A percentile compares a stretch with the other conserved stretches of the same genome.
Conservation (phyloP, 2,113 vertebrate genomes). For the Anas platyrhynchos region DNA sequence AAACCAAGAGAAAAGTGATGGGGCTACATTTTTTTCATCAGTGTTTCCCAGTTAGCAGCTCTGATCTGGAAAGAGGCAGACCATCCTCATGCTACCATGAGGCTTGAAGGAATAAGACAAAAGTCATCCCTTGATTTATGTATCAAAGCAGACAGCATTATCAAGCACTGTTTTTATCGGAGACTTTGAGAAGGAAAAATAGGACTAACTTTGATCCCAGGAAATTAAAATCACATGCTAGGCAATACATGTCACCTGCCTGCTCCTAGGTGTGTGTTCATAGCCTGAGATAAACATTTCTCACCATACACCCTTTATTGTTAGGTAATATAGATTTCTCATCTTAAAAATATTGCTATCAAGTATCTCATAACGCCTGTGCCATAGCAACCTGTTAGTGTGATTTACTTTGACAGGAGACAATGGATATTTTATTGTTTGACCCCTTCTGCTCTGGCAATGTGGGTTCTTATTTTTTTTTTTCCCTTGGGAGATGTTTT, state of each 20-base stretch:
- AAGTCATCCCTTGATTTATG: not conserved
- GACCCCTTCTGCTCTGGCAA: constrained; percentile 52
- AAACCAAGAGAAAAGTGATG: fast-evolving
- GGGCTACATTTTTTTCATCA: fast-evolving
- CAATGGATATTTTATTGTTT: constrained; percentile 69
- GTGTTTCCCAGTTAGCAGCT: not conserved
- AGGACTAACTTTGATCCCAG: not conserved
- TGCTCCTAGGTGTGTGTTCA: not conserved
- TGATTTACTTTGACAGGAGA: constrained; percentile 69
- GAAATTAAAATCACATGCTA: constrained; percentile 56
- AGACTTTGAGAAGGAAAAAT: not conserved
- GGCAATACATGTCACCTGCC: not conserved
- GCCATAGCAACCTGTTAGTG: constrained; percentile 57
- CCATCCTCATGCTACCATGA: not conserved
- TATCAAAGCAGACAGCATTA: constrained; percentile 39
- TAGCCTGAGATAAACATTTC: constrained; percentile 51
- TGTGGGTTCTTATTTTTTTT: not conserved
- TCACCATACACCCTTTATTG: constrained; percentile 20
- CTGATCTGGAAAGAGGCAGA: not conserved
- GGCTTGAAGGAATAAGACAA: not conserved
- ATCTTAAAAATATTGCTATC: constrained; percentile 70
- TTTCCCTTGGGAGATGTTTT: constrained; percentile 55
- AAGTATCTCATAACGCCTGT: constrained; percentile 48
- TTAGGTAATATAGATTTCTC: constrained; percentile 59
- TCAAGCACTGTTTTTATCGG: not conserved